Evolutionary conservation across 2,797 vertebrate genomes (phyloP).

Genomic region (Micrastur ruficollis): DNA sequence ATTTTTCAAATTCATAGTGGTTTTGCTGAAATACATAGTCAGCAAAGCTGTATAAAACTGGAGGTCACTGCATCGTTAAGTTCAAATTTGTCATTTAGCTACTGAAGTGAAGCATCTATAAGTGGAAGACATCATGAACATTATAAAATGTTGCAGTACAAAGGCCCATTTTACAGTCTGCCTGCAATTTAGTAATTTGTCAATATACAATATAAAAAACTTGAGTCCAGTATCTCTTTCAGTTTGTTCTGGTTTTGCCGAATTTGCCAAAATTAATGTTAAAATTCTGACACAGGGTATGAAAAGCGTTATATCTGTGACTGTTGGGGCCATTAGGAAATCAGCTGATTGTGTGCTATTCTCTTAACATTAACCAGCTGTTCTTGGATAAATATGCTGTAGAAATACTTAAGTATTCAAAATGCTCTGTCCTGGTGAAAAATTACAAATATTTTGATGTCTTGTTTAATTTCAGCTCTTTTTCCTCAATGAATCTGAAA

Average conservation of each 20-base stretch:
- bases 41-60: background rate
- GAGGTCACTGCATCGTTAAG: background rate
- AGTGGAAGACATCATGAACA: background rate
- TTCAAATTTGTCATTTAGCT: constrained; percentile 3
- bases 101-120: background rate
- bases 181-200: background rate
- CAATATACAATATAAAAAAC: background rate
- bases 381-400: background rate
- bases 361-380: background rate
- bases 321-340: background rate
- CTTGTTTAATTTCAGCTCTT: background rate
- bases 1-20: background rate
- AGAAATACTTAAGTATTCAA: background rate
- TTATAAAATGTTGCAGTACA: background rate
- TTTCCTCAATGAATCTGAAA: background rate
- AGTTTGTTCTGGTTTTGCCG: background rate
- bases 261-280: background rate
- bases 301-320: background rate
- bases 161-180: background rate
- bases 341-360: background rate
- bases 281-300: background rate
- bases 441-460: background rate
- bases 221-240: background rate
- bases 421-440: background rate
- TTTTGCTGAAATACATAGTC: background rate